phyloP scores from a whole-genome alignment of 2,113 vertebrate species.

The Glaucidium brasilianum region DNA sequence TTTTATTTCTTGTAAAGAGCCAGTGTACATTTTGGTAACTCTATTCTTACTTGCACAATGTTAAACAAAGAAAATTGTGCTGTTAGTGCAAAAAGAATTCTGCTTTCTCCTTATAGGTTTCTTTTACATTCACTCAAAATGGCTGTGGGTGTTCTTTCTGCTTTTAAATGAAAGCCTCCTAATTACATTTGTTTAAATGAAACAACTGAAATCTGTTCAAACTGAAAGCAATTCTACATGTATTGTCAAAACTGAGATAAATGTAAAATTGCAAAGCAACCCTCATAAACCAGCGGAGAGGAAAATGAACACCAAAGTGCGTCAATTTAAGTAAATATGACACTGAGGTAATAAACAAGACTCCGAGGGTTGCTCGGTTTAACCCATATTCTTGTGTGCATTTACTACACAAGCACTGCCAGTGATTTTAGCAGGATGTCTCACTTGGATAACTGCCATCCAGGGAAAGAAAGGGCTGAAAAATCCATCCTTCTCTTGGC shows the following conservation, averaged over 20 bases:
- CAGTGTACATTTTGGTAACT: not conserved
- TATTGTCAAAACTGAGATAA: not conserved
- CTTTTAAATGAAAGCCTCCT: not conserved
- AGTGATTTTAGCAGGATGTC: not conserved
- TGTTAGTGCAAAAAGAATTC: not conserved
- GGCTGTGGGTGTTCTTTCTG: not conserved
- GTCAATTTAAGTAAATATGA: not conserved
- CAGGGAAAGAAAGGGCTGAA: not conserved
- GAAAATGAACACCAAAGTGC: not conserved
- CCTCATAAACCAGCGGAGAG: not conserved
- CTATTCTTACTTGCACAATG: not conserved
- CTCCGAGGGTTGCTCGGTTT: not conserved
- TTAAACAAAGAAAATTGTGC: not conserved
- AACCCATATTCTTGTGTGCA: not conserved
- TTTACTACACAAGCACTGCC: not conserved
- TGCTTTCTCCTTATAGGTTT: not conserved
- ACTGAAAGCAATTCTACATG: not conserved
- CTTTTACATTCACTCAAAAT: not conserved
- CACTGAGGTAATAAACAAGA: not conserved
- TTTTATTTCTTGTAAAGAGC: not conserved
- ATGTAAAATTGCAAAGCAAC: not conserved
- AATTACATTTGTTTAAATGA: not conserved
- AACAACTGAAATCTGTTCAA: not conserved
- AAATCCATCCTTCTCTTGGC: not conserved
- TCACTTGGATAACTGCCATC: not conserved